A percentile compares a stretch with the other conserved stretches of the same genome.
These are phyloP conservation scores for Phataginus tricuspis DNA, from an alignment of 2,797 vertebrate species.

Conservation along the genomic window DNA sequence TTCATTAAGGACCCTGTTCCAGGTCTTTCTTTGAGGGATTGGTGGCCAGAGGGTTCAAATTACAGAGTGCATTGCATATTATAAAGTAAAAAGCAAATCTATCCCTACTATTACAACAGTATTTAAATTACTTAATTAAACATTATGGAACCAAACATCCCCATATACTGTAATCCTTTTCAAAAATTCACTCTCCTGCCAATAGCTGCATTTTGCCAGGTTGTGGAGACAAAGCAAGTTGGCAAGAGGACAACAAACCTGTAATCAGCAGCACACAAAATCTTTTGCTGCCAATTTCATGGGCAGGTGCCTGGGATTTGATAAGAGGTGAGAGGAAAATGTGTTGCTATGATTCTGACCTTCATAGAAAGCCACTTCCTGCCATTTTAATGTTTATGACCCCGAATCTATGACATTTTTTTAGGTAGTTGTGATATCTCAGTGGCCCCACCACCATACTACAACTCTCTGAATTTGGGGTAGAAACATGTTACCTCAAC, in stretches of 20 bases:
- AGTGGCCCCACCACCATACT: not conserved
- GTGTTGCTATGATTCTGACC: conserved; percentile 50
- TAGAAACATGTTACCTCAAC: not conserved
- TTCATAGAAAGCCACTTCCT: conserved; percentile 46
- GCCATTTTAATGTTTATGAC: conserved; percentile 26
- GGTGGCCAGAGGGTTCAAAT: not conserved
- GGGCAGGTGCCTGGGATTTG: conserved; percentile 65
- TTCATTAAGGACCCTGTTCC: not conserved
- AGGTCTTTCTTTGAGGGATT: conserved; percentile 22
- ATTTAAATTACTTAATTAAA: conserved; percentile 73
- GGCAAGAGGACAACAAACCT: conserved; percentile 64
- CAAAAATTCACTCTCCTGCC: conserved; percentile 70
- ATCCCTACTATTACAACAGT: conserved; percentile 27
- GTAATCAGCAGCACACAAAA: conserved; percentile 37
- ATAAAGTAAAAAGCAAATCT: conserved; percentile 42
- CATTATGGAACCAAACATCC: conserved; percentile 59
- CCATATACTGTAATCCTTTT: conserved; percentile 63
- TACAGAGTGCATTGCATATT: not conserved
- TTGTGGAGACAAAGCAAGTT: conserved; percentile 71
- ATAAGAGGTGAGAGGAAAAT: conserved; percentile 56
- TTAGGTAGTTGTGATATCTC: not conserved
- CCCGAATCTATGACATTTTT: not conserved
- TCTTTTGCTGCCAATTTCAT: conserved; percentile 68
- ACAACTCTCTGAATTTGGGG: not conserved
- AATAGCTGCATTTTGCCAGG: conserved; percentile 66